These are phyloP conservation scores for Anastatus disparis DNA, from an alignment of 1,140 invertebrate genomes.

Conservation along the genomic window DNA sequence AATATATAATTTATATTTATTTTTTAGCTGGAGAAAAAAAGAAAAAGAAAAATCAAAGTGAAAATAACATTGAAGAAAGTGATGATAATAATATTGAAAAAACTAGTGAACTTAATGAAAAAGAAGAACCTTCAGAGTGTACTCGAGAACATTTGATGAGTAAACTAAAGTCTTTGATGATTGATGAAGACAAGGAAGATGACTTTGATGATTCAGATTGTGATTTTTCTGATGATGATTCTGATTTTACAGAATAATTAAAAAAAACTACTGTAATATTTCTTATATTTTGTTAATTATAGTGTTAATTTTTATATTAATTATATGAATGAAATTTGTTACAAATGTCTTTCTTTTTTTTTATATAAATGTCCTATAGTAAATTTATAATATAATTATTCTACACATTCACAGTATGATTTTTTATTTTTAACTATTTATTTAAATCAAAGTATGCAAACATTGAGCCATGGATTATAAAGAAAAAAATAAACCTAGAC, in stretches of 20 bases:
- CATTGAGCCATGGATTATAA: conserved; percentile 20
- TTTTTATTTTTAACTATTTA: neutral
- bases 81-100: too few relatives aligned
- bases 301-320: conserved; percentile 3
- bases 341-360: conserved; percentile 30
- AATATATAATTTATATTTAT: neutral
- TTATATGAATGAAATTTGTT: conserved; percentile 38
- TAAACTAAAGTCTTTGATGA: conserved; percentile 60
- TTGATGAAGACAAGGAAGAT: conserved; percentile 37
- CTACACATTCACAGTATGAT: conserved; percentile 1
- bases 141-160: conserved; percentile 56
- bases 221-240: conserved; percentile 50
- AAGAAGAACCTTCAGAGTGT: conserved; percentile 16
- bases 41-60: conserved; percentile 8
- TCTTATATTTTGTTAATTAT: neutral
- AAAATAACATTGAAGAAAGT: conserved; percentile 8
- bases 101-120: conserved; percentile 30
- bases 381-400: too few relatives aligned
- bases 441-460: neutral
- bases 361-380: neutral
- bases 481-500: conserved; percentile 43
- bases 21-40: conserved; percentile 19
- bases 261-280: too few relatives aligned
- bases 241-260: conserved; percentile 16
- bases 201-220: conserved; percentile 5